Conservation (phyloP, 1,140 invertebrate genomes). For the Drosophila ambigua region DNA sequence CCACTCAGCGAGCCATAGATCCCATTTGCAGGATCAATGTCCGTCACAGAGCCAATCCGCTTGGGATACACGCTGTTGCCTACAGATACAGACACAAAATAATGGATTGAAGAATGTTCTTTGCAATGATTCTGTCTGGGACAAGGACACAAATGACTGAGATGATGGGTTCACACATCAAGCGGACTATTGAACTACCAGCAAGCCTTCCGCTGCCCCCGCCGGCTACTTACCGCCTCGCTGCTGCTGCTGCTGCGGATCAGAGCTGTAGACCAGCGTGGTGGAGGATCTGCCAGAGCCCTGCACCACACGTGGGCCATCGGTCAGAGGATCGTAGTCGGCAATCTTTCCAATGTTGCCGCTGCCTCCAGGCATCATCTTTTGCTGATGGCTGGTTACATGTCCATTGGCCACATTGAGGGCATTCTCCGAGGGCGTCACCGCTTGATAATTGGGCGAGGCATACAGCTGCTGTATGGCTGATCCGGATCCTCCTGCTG, state of each 20-base stretch:
- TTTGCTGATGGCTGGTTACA: constrained; percentile 43
- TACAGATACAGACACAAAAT: constrained; percentile 10
- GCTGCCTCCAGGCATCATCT: constrained; percentile 27
- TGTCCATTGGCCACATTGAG: constrained; percentile 67
- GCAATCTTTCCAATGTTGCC: constrained; percentile 88
- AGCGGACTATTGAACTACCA: constrained; percentile 62
- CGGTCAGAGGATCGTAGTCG: constrained; percentile 91
- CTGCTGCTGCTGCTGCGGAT: constrained; percentile 73
- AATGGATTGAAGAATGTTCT: background rate
- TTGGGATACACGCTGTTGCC: constrained; percentile 85
- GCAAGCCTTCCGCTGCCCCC: constrained; percentile 34
- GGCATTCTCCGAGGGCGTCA: constrained; percentile 68
- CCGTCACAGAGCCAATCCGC: constrained; percentile 95
- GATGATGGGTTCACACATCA: constrained; percentile 40
- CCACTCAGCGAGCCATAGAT: constrained; percentile 91
- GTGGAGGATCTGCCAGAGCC: constrained; percentile 90
- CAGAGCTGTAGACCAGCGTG: constrained; percentile 94
- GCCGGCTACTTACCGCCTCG: constrained; percentile 63
- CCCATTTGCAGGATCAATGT: constrained; percentile 97
- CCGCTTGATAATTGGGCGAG: constrained; percentile 65
- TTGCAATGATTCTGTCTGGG: background rate
- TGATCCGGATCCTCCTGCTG: constrained; percentile 12
- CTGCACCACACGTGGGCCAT: constrained; percentile 88
- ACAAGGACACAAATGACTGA: constrained; percentile 67
- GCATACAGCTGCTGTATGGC: constrained; percentile 69